Evolutionary conservation across 2,797 vertebrate species (phyloP).

Genomic region (Sebastes minor): DNA sequence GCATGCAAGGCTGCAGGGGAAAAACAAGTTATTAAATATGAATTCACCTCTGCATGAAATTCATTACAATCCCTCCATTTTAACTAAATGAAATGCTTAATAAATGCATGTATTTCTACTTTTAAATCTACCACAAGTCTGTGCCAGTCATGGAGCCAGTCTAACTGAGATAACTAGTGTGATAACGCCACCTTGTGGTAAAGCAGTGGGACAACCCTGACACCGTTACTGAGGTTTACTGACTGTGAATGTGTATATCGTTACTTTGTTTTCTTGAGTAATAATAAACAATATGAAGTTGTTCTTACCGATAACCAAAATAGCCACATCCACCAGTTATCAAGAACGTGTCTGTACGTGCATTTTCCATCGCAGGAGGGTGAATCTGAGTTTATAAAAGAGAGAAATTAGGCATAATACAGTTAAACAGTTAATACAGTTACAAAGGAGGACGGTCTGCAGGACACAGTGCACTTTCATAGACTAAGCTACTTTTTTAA

Average conservation of each 20-base stretch:
- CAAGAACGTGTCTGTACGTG: conserved; percentile 72
- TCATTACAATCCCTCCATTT: neutral
- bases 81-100: neutral
- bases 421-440: no score
- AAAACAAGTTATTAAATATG: neutral
- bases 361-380: conserved; percentile 56
- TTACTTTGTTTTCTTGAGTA: neutral
- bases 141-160: neutral
- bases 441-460: no score
- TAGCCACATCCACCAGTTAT: conserved; percentile 95
- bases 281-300: neutral
- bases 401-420: neutral
- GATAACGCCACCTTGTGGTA: conserved; percentile 40
- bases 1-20: conserved; percentile 86
- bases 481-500: no score
- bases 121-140: neutral
- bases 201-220: neutral
- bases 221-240: neutral
- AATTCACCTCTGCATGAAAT: neutral
- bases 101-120: neutral
- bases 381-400: conserved; percentile 17
- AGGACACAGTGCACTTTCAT: no score
- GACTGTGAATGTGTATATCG: neutral
- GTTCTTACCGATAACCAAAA: conserved; percentile 91
- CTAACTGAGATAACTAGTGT: neutral